Base-by-base conservation (phyloP, 2,113 vertebrate genomes). In the Ptilorrhoa leucosticta region DNA sequence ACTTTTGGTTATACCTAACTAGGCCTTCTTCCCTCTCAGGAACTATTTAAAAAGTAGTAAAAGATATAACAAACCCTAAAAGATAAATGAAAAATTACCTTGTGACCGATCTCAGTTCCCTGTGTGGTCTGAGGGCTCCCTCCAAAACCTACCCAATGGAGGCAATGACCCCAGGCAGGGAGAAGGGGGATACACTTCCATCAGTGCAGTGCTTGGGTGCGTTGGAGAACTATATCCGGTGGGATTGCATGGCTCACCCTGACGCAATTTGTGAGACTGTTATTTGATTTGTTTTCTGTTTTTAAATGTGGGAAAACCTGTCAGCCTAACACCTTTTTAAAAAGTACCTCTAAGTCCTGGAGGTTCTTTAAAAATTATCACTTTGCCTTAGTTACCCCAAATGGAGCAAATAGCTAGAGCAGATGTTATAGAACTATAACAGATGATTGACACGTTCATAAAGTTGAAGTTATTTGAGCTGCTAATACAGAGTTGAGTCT, bases 41-140 rank as follows among this genome's bases (percentile, higher is more conserved):
- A 78, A 80, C 6, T 8, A 54, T 91, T 90, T 87, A 35, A 82
- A 51, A 95, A 75, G 53, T 58, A 83, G 37, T 66, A 76, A 90
- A 91, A 72, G 8, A 19, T 77, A 33, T 75, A 68, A 73, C 33
- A 90, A 57, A 17, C 14, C 19, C 3, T 6, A 80, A 82, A 92
- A 50, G 48, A 87, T 60, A 89, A 95, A 92, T 35, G 8, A 95
- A 89, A 92, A 93, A 73, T 9, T 9, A 58, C 57, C 66, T 91
- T 35, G 30, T 80, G 73, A 57, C 15, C 0, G 0, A 39, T 88
- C 27, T 69, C 35, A 48, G 72, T 94, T 90, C 72, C 73, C 57
- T 31, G 6, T 83, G 26, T 68, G 35, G 37, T 75, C 60, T 91
- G 50, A 56, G 35, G 14, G 8, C 22, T 82, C 40, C 21, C 13